Percentiles rank a stretch among this genome's conserved stretches.
phyloP scores from a whole-genome alignment of 2,113 vertebrate genomes.

The Chitala chitala region DNA sequence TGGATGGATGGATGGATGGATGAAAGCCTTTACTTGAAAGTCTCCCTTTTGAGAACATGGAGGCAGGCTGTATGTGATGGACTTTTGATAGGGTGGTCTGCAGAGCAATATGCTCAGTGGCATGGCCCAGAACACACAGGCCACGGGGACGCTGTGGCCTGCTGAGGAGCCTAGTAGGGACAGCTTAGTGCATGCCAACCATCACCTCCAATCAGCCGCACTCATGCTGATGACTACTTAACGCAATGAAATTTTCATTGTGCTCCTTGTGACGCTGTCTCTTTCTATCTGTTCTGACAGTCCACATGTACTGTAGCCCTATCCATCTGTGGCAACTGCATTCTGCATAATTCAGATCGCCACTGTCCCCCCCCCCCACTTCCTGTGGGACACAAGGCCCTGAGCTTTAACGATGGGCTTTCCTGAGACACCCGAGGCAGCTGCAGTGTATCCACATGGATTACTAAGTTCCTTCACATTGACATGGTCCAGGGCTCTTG shows the following conservation, averaged over 20 bases:
- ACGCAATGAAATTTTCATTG: conserved; percentile 43
- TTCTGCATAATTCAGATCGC: conserved; percentile 34
- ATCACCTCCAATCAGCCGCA: conserved; percentile 34
- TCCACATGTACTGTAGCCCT: background rate
- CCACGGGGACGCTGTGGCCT: background rate
- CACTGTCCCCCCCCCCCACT: background rate
- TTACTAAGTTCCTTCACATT: too few relatives aligned
- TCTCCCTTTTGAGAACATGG: too few relatives aligned
- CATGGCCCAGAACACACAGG: too few relatives aligned
- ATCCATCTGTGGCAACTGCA: conserved; percentile 6
- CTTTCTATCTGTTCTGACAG: conserved; percentile 35
- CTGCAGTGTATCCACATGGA: too few relatives aligned
- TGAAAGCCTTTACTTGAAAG: too few relatives aligned
- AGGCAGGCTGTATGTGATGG: too few relatives aligned
- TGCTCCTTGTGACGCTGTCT: conserved; percentile 29
- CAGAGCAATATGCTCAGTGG: too few relatives aligned
- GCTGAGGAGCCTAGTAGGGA: too few relatives aligned
- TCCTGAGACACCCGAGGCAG: background rate
- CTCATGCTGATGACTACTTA: conserved; percentile 34
- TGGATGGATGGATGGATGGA: too few relatives aligned
- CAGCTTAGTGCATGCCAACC: conserved; percentile 26
- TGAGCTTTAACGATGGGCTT: conserved; percentile 8
- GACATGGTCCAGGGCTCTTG: too few relatives aligned
- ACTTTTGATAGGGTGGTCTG: too few relatives aligned
- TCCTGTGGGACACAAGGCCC: background rate